Evolutionary conservation across 2,113 vertebrate species (phyloP), one percentile per base, ranked within the genome.

Genomic region (Trematocara nigrifrons): DNA sequence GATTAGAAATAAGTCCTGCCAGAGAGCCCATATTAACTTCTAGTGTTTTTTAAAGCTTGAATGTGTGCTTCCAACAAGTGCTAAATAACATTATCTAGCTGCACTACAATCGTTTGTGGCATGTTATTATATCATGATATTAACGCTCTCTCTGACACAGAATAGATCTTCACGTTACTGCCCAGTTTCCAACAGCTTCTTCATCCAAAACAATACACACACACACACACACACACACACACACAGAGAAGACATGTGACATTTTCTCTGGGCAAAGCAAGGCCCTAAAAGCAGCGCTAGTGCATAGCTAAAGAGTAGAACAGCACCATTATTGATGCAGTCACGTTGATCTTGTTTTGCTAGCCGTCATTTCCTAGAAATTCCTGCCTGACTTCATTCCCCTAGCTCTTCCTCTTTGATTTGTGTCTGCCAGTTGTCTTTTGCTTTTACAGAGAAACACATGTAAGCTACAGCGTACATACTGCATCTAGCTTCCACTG

Each of bases 301-400:
- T 20, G 26, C 3, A 49, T 49, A 29, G 31, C 40, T 7, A 57
- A 47, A 74, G 59, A 54, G 56, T 13, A 3, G 47, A 77, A 51
- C 26, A 45, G 74, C 54, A 4, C 33, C 80, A 16, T 13, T 42
- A 82, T 52, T 85, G 82, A 81, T 66, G 74, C 31, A 56, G 90
- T 91, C 82, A 85, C 81, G 2, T 81, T 85, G 83, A 87, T 90
- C 76, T 87, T 84, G 80, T 89, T 92, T 89, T 84, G 89, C 71
- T 26, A 54, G 47, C 61, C 52, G 4, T 87, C 80, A 85, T 94
- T 89, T 90, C 83, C 83, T 64, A 56, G 35, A 92, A 90, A 90
- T 85, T 91, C 87, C 85, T 77, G 69, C 77, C 87, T 85, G 87
- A 82, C 84, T 81, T 87, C 57, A 83, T 87, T 86, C 80, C 52